Base-by-base conservation (phyloP, 1,140 invertebrate species). In the Hyposmocoma kahamanoa region DNA sequence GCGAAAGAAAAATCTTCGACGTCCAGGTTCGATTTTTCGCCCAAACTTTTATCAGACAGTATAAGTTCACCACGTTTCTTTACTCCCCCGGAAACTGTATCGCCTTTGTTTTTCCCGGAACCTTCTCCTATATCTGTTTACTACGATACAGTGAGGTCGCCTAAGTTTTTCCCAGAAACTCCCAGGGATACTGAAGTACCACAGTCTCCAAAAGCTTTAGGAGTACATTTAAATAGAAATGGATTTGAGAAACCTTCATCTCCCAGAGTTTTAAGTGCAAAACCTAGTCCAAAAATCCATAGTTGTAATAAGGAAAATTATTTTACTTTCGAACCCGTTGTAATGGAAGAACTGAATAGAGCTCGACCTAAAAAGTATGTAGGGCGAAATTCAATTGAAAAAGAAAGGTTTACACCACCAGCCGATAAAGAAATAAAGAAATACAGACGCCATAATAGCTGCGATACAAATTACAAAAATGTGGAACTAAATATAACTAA, bases 251-350 rank as follows among this genome's bases (percentile, higher is more conserved):
- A 82, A 56, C 77, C 81, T 4, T 75, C 65, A 42, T 86, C 85
- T 3, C 85, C 84, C 6, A 72, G 74, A 62, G 49, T 86, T 17
- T 30, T 78, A 30, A 81, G 71, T 54, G 68, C 70, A 38, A 67
- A 67, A 59, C 72, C 77, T 24, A 84, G 81, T 43, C 81, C 81
- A 22, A 84, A 82, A 67, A 62, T 84, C 21, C 66, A 71, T 57
- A 81, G 71, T 65, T 70, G 66, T 56, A 84, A 84, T 55, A 83
- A 85, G 50, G 82, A 85, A 41, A 85, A 85, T 53, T 85, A 84
- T 48, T 85, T 85, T 30, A 83, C 75, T 2, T 85, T 85, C 46
- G 82, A 85, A 30, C 67, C 70, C 21, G 62, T 62, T 3, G 38
- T 1, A 55, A 49, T 32, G 36, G 71, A 74, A 41, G 67, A 67